Conservation (phyloP, 2,888 invertebrate genomes). For the Oscheius onirici region DNA sequence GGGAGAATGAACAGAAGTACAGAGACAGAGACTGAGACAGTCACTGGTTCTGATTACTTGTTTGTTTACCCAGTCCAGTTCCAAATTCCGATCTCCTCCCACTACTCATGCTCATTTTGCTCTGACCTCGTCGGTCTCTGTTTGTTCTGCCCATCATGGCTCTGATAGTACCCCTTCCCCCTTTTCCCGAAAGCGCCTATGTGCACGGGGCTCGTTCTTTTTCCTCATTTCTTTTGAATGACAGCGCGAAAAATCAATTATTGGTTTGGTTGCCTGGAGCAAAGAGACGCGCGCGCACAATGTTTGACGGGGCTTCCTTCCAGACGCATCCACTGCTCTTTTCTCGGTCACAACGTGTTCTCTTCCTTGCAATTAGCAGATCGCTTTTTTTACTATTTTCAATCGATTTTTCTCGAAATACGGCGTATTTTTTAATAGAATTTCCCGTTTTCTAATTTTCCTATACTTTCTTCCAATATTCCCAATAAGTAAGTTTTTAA, state of each 20-base stretch:
- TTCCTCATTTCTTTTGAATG: too few species aligned
- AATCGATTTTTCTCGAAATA: too few species aligned
- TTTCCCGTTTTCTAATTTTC: too few species aligned
- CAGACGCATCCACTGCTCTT: background rate
- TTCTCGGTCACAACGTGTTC: background rate
- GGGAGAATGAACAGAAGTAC: background rate
- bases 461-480: too few species aligned
- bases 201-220: background rate
- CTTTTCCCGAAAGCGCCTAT: background rate
- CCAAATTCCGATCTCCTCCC: background rate
- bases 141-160: constrained; percentile 26
- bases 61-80: background rate
- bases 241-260: too few species aligned
- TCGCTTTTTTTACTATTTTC: too few species aligned
- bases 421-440: too few species aligned
- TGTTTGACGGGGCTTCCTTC: background rate
- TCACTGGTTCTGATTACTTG: background rate
- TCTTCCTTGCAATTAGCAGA: too few species aligned
- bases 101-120: too few species aligned
- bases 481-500: too few species aligned
- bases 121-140: constrained; percentile 2
- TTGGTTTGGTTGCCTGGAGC: background rate
- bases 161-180: constrained; percentile 30
- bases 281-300: background rate
- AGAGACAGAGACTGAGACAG: background rate